A percentile compares a stretch with the other conserved stretches of the same genome.
Evolutionary conservation across 2,888 invertebrate genomes (phyloP).

Genomic region (Mythimna loreyi): DNA sequence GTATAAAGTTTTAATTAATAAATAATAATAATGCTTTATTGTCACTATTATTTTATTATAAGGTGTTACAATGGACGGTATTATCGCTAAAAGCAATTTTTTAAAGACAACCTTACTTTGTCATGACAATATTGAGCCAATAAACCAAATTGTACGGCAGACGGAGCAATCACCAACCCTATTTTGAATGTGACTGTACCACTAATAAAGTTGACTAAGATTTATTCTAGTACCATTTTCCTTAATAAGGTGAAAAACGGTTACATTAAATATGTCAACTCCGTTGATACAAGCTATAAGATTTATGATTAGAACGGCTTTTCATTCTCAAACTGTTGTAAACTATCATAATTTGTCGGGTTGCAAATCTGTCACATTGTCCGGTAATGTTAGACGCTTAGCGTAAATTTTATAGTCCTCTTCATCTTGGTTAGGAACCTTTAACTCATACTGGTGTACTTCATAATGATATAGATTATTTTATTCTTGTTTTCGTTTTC

Average conservation of each 20-base stretch:
- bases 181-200: background rate
- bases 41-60: no score
- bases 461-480: no score
- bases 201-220: conserved; percentile 45
- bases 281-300: conserved; percentile 32
- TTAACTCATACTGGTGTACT: background rate
- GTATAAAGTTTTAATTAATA: no score
- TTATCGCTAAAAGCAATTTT: no score
- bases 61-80: no score
- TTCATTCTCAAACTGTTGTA: conserved; percentile 9
- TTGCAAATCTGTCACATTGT: conserved; percentile 16
- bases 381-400: background rate
- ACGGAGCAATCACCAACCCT: background rate
- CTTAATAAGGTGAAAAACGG: conserved; percentile 43
- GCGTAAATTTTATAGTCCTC: background rate
- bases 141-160: background rate
- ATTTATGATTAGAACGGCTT: conserved; percentile 30
- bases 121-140: no score
- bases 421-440: background rate
- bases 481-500: no score
- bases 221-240: conserved; percentile 50
- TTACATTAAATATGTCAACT: conserved; percentile 45
- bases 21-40: no score
- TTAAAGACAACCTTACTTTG: no score
- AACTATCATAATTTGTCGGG: conserved; percentile 27